Conservation (phyloP, 2,113 vertebrate genomes). For the Pseudopipra pipra region DNA sequence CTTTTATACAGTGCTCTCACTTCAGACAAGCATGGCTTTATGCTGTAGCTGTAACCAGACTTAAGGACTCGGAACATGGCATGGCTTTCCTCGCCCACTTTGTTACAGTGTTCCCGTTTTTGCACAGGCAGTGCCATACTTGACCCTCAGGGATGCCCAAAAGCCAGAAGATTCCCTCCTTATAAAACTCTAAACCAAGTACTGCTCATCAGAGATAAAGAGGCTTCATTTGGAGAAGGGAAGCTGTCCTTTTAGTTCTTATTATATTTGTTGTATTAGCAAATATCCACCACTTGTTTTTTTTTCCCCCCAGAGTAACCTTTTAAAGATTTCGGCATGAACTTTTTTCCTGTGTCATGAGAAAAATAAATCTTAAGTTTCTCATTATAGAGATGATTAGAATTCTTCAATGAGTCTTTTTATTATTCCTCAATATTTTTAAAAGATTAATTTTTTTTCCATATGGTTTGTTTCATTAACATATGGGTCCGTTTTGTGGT, state of each 20-base stretch:
- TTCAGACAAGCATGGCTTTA: background rate
- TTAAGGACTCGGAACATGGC: fast-evolving
- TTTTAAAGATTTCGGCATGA: background rate
- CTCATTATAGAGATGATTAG: background rate
- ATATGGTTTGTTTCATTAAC: conserved; percentile 1
- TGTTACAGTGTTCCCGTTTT: background rate
- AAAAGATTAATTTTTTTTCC: background rate
- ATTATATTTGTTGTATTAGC: background rate
- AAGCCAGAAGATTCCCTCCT: background rate
- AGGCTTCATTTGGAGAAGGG: background rate
- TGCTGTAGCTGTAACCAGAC: background rate
- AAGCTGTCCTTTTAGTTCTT: background rate
- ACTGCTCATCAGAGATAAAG: background rate
- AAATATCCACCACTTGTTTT: background rate
- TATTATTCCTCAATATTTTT: conserved; percentile 16
- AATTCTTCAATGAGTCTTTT: conserved; percentile 6
- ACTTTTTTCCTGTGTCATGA: background rate
- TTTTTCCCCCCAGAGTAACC: background rate
- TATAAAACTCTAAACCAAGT: background rate
- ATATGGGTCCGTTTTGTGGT: conserved; percentile 17
- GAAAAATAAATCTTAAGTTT: background rate
- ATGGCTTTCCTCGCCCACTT: background rate
- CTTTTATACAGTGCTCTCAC: background rate
- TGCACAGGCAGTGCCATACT: background rate
- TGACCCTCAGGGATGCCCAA: background rate